Evolutionary conservation across 2,888 invertebrate genomes (phyloP).

Genomic region (Drosophila rellima): DNA sequence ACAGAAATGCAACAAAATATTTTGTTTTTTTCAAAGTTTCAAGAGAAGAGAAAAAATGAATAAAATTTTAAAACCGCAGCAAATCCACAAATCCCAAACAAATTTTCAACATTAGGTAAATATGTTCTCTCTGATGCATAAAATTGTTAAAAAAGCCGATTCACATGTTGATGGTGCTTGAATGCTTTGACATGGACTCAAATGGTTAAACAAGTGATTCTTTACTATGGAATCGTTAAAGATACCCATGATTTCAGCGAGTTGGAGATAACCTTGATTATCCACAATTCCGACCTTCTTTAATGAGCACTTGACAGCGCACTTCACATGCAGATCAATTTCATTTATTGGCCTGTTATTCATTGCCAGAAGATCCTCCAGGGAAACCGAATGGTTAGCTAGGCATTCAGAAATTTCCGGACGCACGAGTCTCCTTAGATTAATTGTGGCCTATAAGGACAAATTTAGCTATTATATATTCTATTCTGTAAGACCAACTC

Average conservation of each 20-base stretch:
- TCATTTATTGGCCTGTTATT: background rate
- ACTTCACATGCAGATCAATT: background rate
- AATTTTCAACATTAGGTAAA: background rate
- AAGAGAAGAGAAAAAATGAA: background rate
- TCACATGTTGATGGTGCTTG: background rate
- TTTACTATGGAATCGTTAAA: background rate
- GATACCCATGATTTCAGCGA: background rate
- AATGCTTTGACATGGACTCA: background rate
- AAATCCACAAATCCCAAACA: background rate
- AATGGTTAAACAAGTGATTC: background rate
- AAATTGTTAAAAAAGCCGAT: slow-evolving; percentile 8
- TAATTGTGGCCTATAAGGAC: background rate
- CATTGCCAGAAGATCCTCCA: background rate
- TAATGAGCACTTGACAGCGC: background rate
- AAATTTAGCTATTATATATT: background rate
- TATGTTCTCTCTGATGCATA: slow-evolving; percentile 12
- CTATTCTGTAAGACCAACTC: background rate
- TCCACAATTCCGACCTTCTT: background rate
- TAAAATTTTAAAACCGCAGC: no score
- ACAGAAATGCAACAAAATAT: no score
- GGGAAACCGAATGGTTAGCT: background rate
- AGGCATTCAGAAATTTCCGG: background rate
- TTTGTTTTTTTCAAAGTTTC: background rate
- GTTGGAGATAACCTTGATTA: background rate
- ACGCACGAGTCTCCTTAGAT: background rate